Evolutionary conservation across 2,797 vertebrate species (phyloP).

Genomic region (Bucorvus abyssinicus): DNA sequence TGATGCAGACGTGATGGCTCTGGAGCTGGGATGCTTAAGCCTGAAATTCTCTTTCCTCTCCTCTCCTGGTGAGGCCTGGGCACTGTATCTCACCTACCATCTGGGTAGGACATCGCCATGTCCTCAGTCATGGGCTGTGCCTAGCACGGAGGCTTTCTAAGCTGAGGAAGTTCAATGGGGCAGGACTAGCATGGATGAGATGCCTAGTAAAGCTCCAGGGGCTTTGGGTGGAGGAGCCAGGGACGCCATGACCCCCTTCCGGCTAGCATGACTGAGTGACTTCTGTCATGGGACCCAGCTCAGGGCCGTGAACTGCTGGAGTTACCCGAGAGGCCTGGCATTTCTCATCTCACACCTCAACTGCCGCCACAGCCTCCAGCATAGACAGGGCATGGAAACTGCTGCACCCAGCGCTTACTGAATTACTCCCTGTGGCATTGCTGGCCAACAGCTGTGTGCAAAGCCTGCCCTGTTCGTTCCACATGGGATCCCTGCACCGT

Average conservation of each 20-base stretch:
- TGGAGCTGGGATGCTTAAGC: background rate
- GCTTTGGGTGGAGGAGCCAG: background rate
- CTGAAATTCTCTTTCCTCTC: fast-evolving
- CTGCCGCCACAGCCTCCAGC: background rate
- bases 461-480: background rate
- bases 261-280: background rate
- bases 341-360: background rate
- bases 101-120: fast-evolving
- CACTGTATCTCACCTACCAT: background rate
- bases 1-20: background rate
- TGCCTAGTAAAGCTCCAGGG: background rate
- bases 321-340: constrained; percentile 27
- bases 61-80: background rate
- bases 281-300: constrained; percentile 18
- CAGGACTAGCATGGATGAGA: fast-evolving
- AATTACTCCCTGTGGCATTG: background rate
- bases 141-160: fast-evolving
- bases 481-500: fast-evolving
- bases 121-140: background rate
- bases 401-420: background rate
- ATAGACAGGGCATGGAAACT: constrained; percentile 18
- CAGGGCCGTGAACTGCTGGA: background rate
- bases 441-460: background rate
- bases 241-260: background rate
- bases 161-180: background rate